Evolutionary conservation across 2,888 invertebrate species (phyloP).

Genomic region (Drosophila maculinotata): DNA sequence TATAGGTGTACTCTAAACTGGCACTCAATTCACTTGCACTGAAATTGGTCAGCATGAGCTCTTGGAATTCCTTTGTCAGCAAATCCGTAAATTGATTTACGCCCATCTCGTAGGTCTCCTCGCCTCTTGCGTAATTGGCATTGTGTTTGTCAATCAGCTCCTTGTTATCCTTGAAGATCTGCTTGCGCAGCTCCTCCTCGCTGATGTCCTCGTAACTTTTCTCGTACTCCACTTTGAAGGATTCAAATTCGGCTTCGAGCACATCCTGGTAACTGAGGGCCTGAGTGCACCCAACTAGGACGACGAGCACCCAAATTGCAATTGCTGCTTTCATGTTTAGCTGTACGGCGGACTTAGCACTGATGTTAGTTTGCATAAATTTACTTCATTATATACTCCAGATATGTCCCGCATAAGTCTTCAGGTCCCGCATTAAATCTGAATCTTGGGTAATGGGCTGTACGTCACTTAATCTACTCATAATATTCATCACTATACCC

Average conservation of each 20-base stretch:
- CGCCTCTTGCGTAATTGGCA: slow-evolving; percentile 88
- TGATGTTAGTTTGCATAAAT: neutral
- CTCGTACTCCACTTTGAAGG: slow-evolving; percentile 86
- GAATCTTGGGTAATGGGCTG: no score
- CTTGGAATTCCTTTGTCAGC: slow-evolving; percentile 91
- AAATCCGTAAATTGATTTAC: slow-evolving; percentile 94
- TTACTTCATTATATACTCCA: neutral
- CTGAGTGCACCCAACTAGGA: slow-evolving; percentile 3
- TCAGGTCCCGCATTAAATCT: neutral
- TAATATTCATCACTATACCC: no score
- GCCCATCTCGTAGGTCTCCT: slow-evolving; percentile 88
- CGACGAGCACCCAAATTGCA: neutral
- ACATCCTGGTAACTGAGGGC: slow-evolving; percentile 14
- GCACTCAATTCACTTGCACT: neutral
- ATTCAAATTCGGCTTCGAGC: slow-evolving; percentile 15
- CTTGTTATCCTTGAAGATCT: slow-evolving; percentile 94
- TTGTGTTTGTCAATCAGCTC: slow-evolving; percentile 94
- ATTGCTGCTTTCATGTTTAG: slow-evolving; percentile 12
- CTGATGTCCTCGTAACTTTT: slow-evolving; percentile 89
- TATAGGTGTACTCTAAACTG: slow-evolving; percentile 5
- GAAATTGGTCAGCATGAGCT: slow-evolving; percentile 10
- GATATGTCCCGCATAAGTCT: neutral
- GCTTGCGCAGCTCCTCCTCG: slow-evolving; percentile 93
- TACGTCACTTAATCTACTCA: no score
- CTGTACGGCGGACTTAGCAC: neutral